These are phyloP conservation scores for Littorina saxatilis DNA, from an alignment of 1,140 invertebrate species.

Conservation along the genomic window DNA sequence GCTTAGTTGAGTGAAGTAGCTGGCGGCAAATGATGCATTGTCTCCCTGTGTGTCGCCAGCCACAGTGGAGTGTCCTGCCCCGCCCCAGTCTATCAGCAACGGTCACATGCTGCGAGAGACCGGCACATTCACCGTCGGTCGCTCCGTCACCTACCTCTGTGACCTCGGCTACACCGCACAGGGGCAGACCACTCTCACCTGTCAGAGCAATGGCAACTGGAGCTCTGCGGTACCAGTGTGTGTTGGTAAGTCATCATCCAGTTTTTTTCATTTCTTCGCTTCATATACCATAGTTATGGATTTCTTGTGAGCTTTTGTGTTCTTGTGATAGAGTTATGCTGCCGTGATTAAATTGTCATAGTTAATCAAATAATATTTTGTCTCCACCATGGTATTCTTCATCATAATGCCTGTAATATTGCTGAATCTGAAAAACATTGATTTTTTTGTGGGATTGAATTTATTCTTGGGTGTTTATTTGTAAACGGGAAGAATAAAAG, in stretches of 20 bases:
- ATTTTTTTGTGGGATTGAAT: neutral
- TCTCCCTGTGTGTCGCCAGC: too few relatives aligned
- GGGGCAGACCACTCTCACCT: slow-evolving; percentile 39
- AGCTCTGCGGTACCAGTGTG: slow-evolving; percentile 38
- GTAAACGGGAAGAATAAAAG: too few relatives aligned
- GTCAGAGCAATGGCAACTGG: slow-evolving; percentile 43
- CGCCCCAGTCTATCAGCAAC: slow-evolving; percentile 35
- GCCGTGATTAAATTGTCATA: neutral
- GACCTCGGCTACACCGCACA: slow-evolving; percentile 45
- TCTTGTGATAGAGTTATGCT: neutral
- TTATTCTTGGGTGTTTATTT: neutral
- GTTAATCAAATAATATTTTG: too few relatives aligned
- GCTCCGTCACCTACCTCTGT: slow-evolving; percentile 50
- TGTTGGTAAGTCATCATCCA: slow-evolving; percentile 41
- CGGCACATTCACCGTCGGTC: slow-evolving; percentile 37
- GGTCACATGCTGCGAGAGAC: slow-evolving; percentile 37
- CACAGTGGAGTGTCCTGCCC: slow-evolving; percentile 34
- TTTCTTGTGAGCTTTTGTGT: neutral
- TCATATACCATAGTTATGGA: neutral
- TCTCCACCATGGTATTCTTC: neutral
- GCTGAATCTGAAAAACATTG: too few relatives aligned
- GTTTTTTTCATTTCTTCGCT: neutral
- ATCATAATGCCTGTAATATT: neutral
- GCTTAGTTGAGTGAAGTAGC: too few relatives aligned
- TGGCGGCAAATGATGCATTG: too few relatives aligned